Evolutionary conservation across 2,113 vertebrate genomes (phyloP).

Genomic region (Hippocampus abdominalis): DNA sequence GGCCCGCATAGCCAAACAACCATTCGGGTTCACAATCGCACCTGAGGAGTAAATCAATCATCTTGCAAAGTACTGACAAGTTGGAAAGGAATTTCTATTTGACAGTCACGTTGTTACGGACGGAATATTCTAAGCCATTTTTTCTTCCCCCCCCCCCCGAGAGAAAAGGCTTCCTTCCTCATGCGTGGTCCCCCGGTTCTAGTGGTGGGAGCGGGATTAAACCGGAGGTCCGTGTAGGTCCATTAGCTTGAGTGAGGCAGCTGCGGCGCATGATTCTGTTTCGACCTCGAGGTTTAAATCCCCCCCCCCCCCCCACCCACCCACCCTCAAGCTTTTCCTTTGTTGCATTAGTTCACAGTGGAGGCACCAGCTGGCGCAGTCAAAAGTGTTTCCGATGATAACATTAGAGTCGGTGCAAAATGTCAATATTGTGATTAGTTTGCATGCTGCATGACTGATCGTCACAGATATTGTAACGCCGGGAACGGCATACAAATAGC

Average conservation of each 20-base stretch:
- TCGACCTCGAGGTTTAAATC: constrained; percentile 2
- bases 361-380: neutral
- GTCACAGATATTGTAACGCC: constrained; percentile 1
- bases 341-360: neutral
- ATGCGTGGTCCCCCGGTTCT: neutral
- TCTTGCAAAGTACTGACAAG: neutral
- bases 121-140: neutral
- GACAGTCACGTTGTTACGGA: neutral
- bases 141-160: neutral
- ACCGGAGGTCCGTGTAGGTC: neutral
- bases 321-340: neutral
- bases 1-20: too few relatives aligned
- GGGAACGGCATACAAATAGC: neutral
- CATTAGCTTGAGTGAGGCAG: constrained; percentile 13
- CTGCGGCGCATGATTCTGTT: constrained; percentile 5
- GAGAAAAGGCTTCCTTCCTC: neutral
- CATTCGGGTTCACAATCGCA: too few relatives aligned
- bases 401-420: constrained; percentile 5
- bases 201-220: constrained; percentile 4
- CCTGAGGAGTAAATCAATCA: too few relatives aligned
- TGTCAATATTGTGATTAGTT: constrained; percentile 11
- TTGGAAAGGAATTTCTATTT: neutral
- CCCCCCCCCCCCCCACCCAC: neutral
- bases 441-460: neutral
- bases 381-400: constrained; percentile 1